Conservation (phyloP, 2,888 invertebrate species). For the Erynnis tages region DNA sequence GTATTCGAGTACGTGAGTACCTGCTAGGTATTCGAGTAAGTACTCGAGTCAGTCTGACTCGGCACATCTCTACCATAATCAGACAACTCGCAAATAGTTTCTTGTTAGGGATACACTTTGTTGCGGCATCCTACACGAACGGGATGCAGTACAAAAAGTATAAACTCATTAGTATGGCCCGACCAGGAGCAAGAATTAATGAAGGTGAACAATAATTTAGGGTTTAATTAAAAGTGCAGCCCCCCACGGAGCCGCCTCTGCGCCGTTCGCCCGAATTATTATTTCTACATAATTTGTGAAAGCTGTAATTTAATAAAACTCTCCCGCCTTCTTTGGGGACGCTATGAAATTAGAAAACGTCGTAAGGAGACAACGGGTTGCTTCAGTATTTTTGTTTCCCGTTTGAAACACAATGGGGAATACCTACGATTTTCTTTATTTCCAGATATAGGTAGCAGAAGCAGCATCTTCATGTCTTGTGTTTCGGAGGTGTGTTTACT, state of each 20-base stretch:
- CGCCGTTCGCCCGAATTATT: constrained; percentile 58
- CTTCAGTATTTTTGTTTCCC: constrained; percentile 1
- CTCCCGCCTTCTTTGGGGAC: constrained; percentile 40
- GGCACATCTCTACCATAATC: too few relatives aligned
- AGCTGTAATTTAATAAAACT: constrained; percentile 77
- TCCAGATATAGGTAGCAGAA: too few relatives aligned
- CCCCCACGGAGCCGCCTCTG: constrained; percentile 67
- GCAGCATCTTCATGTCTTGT: too few relatives aligned
- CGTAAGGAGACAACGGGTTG: constrained; percentile 31
- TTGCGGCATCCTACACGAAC: too few relatives aligned
- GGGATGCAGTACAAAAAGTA: constrained; percentile 67
- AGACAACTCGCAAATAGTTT: too few relatives aligned
- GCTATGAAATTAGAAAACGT: constrained; percentile 41
- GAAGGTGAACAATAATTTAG: constrained; percentile 81
- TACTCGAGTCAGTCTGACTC: too few relatives aligned
- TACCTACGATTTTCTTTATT: too few relatives aligned
- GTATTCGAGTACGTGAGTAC: too few relatives aligned
- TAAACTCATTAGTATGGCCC: constrained; percentile 74
- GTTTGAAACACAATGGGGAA: not conserved
- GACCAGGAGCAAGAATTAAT: constrained; percentile 78
- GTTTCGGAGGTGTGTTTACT: too few relatives aligned
- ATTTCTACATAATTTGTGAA: constrained; percentile 77
- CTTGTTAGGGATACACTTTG: too few relatives aligned
- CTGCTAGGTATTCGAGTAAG: too few relatives aligned
- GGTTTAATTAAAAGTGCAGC: constrained; percentile 80